Conservation (phyloP, 2,113 vertebrate species). For the Leptodactylus fuscus region DNA sequence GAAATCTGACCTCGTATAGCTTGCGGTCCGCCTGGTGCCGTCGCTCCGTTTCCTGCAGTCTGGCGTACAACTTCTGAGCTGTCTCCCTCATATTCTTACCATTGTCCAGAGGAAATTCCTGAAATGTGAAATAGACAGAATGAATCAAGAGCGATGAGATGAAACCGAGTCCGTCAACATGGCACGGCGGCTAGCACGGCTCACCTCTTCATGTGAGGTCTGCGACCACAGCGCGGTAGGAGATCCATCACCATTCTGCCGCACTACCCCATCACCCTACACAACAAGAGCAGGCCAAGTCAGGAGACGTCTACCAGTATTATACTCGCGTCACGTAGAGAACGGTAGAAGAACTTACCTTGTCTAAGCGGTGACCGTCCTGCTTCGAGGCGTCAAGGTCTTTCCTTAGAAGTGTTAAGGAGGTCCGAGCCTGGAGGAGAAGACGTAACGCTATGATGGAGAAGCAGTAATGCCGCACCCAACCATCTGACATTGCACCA, state of each 20-base stretch:
- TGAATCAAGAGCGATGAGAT: not conserved
- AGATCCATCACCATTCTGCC: slow-evolving; percentile 67
- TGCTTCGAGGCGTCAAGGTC: slow-evolving; percentile 72
- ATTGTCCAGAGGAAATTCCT: slow-evolving; percentile 70
- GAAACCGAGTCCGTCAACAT: not conserved
- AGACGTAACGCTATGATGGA: not conserved
- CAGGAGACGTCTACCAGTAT: not conserved
- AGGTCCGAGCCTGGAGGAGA: slow-evolving; percentile 70
- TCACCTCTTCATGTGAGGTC: not conserved
- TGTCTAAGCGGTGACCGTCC: not conserved
- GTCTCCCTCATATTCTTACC: slow-evolving; percentile 79
- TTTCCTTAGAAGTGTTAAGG: slow-evolving; percentile 73
- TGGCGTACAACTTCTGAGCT: slow-evolving; percentile 77
- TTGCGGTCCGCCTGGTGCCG: slow-evolving; percentile 81
- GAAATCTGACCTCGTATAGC: slow-evolving; percentile 78
- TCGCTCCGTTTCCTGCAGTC: slow-evolving; percentile 83
- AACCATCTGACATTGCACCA: not conserved
- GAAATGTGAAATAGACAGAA: slow-evolving; percentile 27
- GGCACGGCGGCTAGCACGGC: not conserved
- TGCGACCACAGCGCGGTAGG: not conserved
- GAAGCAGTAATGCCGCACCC: not conserved
- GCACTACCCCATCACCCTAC: slow-evolving; percentile 63
- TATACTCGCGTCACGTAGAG: too few species aligned
- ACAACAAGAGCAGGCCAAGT: not conserved
- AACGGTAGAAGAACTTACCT: slow-evolving; percentile 12